Evolutionary conservation across 2,113 vertebrate genomes (phyloP).

Genomic region (Scomber colias): DNA sequence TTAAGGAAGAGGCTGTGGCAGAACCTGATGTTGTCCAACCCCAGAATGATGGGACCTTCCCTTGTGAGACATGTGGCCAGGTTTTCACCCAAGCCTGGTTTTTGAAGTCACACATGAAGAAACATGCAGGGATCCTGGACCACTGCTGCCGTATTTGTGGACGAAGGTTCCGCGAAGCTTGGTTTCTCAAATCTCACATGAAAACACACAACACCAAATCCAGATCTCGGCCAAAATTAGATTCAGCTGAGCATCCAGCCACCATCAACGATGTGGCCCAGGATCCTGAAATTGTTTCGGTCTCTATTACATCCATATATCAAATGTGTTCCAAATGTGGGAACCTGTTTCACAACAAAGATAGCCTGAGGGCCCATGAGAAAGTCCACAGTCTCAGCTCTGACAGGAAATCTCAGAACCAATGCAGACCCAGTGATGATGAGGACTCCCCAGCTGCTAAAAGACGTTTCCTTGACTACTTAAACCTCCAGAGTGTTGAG

Average conservation of each 20-base stretch:
- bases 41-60: constrained; percentile 87
- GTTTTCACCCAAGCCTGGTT: constrained; percentile 95
- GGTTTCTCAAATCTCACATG: constrained; percentile 99
- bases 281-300: constrained; percentile 77
- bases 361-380: constrained; percentile 91
- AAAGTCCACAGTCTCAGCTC: constrained; percentile 86
- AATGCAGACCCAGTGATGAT: constrained; percentile 53
- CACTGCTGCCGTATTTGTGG: constrained; percentile 95
- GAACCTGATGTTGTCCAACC: constrained; percentile 76
- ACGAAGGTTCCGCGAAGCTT: constrained; percentile 94
- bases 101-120: constrained; percentile 97
- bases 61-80: constrained; percentile 94
- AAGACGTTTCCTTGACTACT: constrained; percentile 89
- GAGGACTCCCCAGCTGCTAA: constrained; percentile 83
- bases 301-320: constrained; percentile 86
- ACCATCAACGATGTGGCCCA: constrained; percentile 95
- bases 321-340: constrained; percentile 96
- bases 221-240: constrained; percentile 85
- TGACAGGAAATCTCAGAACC: constrained; percentile 64
- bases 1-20: constrained; percentile 84
- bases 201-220: constrained; percentile 91
- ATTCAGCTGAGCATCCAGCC: constrained; percentile 85
- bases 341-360: constrained; percentile 92
- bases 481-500: constrained; percentile 85
- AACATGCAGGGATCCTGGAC: constrained; percentile 92